These are phyloP conservation scores for Smutsia temminckii DNA, from an alignment of 2,797 vertebrate genomes.

Conservation along the genomic window DNA sequence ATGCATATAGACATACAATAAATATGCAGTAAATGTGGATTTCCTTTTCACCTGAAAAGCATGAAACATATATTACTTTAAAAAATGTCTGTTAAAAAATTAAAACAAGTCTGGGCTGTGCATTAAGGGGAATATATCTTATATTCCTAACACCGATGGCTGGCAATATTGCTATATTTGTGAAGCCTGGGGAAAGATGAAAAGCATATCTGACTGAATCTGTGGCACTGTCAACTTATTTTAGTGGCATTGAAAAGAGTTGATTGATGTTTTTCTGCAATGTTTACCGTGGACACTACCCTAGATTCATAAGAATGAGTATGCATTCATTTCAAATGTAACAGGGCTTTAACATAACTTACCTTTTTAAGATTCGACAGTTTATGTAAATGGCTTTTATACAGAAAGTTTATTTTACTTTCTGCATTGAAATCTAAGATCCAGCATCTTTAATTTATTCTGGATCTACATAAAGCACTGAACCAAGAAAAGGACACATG, in stretches of 20 bases:
- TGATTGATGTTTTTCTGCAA: background rate
- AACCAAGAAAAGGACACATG: constrained; percentile 25
- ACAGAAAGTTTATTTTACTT: background rate
- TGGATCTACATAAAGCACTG: constrained; percentile 14
- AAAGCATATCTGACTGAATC: background rate
- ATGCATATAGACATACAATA: background rate
- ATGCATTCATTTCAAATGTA: background rate
- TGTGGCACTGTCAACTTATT: background rate
- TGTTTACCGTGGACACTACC: background rate
- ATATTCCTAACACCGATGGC: background rate
- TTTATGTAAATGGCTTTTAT: background rate
- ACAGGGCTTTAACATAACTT: background rate
- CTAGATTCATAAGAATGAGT: background rate
- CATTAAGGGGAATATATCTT: background rate
- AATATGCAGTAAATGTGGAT: background rate
- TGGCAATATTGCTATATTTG: background rate
- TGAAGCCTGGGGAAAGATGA: background rate
- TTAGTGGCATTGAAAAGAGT: background rate
- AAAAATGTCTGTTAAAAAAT: constrained; percentile 27
- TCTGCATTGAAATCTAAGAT: background rate
- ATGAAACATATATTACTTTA: background rate
- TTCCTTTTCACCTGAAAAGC: constrained; percentile 17
- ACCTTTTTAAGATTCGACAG: background rate
- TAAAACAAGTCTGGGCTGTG: background rate
- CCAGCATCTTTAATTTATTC: constrained; percentile 40